Evolutionary conservation across 2,888 invertebrate genomes (phyloP).

Genomic region (Cecidostiba fungosa): DNA sequence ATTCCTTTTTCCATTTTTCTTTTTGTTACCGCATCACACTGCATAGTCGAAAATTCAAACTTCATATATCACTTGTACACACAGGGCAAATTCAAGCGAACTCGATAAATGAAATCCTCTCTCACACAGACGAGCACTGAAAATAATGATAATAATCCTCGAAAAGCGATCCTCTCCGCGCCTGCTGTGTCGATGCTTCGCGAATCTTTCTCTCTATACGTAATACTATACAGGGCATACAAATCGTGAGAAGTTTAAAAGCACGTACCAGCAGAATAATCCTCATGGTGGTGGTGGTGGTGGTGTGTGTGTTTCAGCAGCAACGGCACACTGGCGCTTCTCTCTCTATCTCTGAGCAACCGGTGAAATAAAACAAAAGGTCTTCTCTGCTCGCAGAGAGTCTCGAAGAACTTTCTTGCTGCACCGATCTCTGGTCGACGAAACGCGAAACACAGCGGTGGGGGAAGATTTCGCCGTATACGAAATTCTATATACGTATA

Average conservation of each 20-base stretch:
- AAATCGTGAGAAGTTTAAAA: slow-evolving; percentile 18
- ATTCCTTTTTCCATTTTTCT: background rate
- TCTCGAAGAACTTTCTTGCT: background rate
- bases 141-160: background rate
- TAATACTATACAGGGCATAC: background rate
- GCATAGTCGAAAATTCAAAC: too few species aligned
- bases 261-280: slow-evolving; percentile 77
- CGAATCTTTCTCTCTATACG: background rate
- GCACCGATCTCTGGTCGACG: background rate
- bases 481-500: background rate
- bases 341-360: background rate
- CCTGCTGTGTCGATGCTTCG: background rate
- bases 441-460: background rate
- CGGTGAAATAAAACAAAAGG: background rate
- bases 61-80: too few species aligned
- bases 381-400: background rate
- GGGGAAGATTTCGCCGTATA: background rate
- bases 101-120: background rate
- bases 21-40: background rate
- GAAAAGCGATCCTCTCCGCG: background rate
- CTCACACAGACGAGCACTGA: background rate
- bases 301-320: slow-evolving; percentile 61
- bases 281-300: slow-evolving; percentile 74
- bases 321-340: slow-evolving; percentile 14
- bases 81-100: background rate